Conservation (phyloP, 2,888 invertebrate genomes). For the Dexiosoma caninum region DNA sequence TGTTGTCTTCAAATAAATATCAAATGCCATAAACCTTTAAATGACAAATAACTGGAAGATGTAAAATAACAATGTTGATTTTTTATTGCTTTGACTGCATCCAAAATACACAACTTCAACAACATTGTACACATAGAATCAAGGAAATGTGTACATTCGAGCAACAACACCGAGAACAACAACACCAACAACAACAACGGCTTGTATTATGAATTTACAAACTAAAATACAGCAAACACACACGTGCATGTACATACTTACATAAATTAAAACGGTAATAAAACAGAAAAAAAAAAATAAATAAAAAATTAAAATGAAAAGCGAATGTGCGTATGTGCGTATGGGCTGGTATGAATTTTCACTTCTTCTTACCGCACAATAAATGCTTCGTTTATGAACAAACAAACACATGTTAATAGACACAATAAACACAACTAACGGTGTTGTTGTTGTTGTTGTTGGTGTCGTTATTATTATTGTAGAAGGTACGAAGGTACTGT, state of each 20-base stretch:
- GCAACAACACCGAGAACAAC: no score
- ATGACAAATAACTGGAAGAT: conserved; percentile 52
- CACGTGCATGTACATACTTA: no score
- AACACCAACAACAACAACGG: no score
- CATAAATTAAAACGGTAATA: no score
- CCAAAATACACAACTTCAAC: neutral
- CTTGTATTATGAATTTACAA: no score
- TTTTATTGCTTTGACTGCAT: conserved; percentile 11
- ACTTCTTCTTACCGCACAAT: neutral
- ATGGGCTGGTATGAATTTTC: conserved; percentile 14
- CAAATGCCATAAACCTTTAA: neutral
- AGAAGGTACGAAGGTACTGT: neutral
- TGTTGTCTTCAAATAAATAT: no score
- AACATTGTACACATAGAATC: conserved; percentile 13
- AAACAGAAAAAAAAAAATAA: neutral
- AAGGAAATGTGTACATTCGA: neutral
- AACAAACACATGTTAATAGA: neutral
- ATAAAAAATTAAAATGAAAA: neutral
- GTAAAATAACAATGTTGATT: conserved; percentile 55
- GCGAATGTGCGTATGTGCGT: neutral
- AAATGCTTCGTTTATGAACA: neutral
- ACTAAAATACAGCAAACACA: no score
- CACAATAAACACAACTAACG: neutral
- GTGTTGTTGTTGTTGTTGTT: no score
- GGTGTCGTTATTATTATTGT: no score